Conservation (phyloP, 2,888 invertebrate genomes). For the Drosophila parthenogenetica region DNA sequence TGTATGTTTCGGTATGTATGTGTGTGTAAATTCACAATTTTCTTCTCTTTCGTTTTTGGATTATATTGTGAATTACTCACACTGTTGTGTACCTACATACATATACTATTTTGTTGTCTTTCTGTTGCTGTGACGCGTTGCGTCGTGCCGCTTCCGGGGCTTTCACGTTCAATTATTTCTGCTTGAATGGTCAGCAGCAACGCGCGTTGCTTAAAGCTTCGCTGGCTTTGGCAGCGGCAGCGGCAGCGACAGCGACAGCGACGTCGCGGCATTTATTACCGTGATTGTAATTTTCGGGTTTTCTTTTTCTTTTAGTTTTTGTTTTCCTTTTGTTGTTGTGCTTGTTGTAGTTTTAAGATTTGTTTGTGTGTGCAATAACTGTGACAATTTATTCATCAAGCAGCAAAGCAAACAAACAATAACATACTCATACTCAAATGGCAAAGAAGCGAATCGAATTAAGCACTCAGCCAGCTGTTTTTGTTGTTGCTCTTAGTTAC, state of each 20-base stretch:
- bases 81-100: background rate
- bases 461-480: conserved; percentile 17
- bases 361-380: conserved; percentile 58
- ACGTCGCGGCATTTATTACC: conserved; percentile 36
- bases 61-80: conserved; percentile 14
- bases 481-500: background rate
- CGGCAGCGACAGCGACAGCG: conserved; percentile 9
- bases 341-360: conserved; percentile 23
- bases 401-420: conserved; percentile 46
- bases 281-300: conserved; percentile 43
- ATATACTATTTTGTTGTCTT: conserved; percentile 17
- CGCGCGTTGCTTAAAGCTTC: background rate
- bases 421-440: conserved; percentile 14
- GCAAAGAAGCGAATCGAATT: conserved; percentile 10
- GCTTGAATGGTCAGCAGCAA: conserved; percentile 54
- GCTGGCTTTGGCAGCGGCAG: conserved; percentile 3
- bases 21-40: conserved; percentile 7
- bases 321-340: conserved; percentile 12
- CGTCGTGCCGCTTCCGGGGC: conserved; percentile 46
- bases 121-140: conserved; percentile 16
- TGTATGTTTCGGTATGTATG: too few relatives aligned
- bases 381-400: conserved; percentile 67
- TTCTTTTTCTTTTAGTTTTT: conserved; percentile 17
- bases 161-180: conserved; percentile 64
- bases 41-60: conserved; percentile 9